Conservation (phyloP, 2,797 vertebrate genomes). For the Poeciliopsis turneri region DNA sequence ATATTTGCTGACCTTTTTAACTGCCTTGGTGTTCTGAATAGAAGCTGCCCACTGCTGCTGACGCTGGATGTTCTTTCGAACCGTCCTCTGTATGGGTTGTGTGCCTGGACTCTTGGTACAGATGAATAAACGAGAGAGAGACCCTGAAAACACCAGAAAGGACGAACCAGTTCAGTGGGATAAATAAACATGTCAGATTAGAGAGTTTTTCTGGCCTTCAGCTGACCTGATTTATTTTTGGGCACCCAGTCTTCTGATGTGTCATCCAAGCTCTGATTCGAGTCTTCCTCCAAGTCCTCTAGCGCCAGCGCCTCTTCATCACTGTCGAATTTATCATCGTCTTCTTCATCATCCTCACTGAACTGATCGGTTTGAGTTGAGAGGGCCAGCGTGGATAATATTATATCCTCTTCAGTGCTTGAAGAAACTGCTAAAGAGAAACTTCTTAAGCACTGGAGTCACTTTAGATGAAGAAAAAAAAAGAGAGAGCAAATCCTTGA, state of each 20-base stretch:
- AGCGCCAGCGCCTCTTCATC: constrained; percentile 27
- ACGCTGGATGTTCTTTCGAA: constrained; percentile 57
- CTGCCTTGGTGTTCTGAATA: neutral
- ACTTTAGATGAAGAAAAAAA: neutral
- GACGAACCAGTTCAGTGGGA: constrained; percentile 3
- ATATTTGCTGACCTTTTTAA: constrained; percentile 18
- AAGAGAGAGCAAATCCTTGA: neutral
- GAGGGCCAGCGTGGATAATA: constrained; percentile 52
- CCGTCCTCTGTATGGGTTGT: constrained; percentile 47
- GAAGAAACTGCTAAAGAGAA: constrained; percentile 37
- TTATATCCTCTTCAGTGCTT: constrained; percentile 34
- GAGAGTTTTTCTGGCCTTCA: neutral
- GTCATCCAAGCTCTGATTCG: constrained; percentile 28
- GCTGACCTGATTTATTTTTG: constrained; percentile 52
- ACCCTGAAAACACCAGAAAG: constrained; percentile 44
- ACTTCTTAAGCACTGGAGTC: neutral
- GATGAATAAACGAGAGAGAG: constrained; percentile 43
- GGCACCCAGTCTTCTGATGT: constrained; percentile 41
- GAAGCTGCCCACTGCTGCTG: constrained; percentile 16
- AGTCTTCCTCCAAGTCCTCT: constrained; percentile 47
- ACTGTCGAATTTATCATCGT: constrained; percentile 14
- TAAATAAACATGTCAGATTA: neutral
- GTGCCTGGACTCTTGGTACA: constrained; percentile 61
- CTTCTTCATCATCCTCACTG: constrained; percentile 22
- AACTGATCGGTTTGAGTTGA: constrained; percentile 21